A percentile compares a stretch with the other conserved stretches of the same genome.
Evolutionary conservation across 64 coral and sea anemone species (phyloP).

Genomic region (Dendrophyllia cribrosa): DNA sequence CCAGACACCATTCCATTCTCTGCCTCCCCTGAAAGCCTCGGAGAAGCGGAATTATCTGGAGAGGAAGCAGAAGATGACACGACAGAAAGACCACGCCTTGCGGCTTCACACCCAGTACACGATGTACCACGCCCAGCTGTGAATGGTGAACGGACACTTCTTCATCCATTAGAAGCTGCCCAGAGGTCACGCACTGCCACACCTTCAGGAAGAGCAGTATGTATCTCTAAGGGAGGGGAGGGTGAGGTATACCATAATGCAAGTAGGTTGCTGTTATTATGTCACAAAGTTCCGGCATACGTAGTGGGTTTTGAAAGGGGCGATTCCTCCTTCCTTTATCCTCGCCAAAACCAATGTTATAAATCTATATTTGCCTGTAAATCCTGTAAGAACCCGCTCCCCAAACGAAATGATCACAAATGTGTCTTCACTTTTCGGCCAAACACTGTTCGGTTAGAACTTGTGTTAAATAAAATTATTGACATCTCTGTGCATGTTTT

Average conservation of each 20-base stretch:
- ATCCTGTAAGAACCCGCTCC: no score
- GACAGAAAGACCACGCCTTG: background rate
- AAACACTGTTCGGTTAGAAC: no score
- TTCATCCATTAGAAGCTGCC: conserved; percentile 63
- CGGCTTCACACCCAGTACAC: background rate
- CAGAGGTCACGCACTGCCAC: conserved; percentile 31
- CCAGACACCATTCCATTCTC: conserved; percentile 30
- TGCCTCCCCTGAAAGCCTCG: background rate
- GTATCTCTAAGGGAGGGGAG: conserved; percentile 12
- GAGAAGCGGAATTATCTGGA: background rate
- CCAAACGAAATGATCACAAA: no score
- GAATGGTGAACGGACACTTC: background rate
- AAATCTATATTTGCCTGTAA: no score
- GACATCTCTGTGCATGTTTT: no score
- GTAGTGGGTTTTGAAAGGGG: no score
- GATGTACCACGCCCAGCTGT: background rate
- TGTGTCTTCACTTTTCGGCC: no score
- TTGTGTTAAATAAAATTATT: no score
- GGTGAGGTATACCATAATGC: background rate
- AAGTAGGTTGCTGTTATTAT: background rate
- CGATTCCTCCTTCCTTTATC: no score
- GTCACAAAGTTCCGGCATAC: no score
- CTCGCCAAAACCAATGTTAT: no score
- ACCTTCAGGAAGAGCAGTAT: background rate
- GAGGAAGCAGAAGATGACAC: background rate